Conservation (phyloP, 2,888 invertebrate genomes). For the Aphelenchoides bicaudatus region DNA sequence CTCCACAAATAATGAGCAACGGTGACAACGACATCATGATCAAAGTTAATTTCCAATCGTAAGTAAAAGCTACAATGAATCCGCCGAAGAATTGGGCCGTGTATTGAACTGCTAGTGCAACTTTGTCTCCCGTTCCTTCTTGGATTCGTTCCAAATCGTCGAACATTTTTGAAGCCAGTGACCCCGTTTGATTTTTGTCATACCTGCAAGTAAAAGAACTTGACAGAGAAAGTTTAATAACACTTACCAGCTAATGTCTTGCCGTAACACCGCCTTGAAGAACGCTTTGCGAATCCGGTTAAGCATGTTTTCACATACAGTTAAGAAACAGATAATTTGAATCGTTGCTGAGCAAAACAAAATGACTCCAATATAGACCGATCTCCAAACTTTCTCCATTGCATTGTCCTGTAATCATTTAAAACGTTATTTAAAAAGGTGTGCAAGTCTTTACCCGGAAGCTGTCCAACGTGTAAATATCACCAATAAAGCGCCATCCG, state of each 20-base stretch:
- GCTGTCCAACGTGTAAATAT: slow-evolving; percentile 20
- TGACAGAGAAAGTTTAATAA: slow-evolving; percentile 38
- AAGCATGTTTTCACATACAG: slow-evolving; percentile 63
- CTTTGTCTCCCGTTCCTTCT: slow-evolving; percentile 60
- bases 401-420: no score
- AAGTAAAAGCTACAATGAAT: slow-evolving; percentile 57
- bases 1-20: slow-evolving; percentile 45
- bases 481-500: slow-evolving; percentile 18
- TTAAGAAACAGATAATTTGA: slow-evolving; percentile 62
- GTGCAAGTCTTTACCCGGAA: slow-evolving; percentile 17
- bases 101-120: slow-evolving; percentile 55
- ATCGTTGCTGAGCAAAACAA: slow-evolving; percentile 24
- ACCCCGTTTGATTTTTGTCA: slow-evolving; percentile 64
- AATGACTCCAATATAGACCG: slow-evolving; percentile 27
- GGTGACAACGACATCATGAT: slow-evolving; percentile 60
- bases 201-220: no score
- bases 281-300: slow-evolving; percentile 63
- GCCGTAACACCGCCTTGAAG: slow-evolving; percentile 62
- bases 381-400: slow-evolving; percentile 18
- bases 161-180: slow-evolving; percentile 64
- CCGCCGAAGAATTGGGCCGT: slow-evolving; percentile 43
- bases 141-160: slow-evolving; percentile 61
- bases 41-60: slow-evolving; percentile 58
- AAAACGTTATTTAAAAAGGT: no score
- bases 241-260: slow-evolving; percentile 64